Base-by-base conservation (phyloP, 2,797 vertebrate genomes). In the Fundulus diaphanus region DNA sequence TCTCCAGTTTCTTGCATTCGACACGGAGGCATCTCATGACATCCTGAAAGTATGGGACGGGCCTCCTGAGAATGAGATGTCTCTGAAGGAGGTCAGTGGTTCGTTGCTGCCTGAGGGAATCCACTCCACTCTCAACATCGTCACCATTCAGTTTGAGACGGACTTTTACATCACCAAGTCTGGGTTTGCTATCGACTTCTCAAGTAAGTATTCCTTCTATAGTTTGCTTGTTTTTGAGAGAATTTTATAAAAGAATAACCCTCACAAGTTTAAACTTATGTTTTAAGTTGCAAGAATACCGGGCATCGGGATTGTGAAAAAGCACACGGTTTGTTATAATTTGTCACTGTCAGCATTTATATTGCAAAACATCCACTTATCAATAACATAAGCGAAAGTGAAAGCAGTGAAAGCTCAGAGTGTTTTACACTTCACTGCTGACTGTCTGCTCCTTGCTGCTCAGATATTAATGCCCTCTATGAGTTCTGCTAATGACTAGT, bases 81-180 rank as follows among this genome's bases (percentile, higher is more conserved):
- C 96, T 59, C 94, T 99, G 80, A 97, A 95, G 89, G 98, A 99
- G 95, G 96, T 99, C 2, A 99, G 98, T 76, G 98, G 98, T 40
- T 99, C 98, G 0, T 96, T 99, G 86, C 91, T 99, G 87, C 98
- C 98, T 4, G 97, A 99, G 76, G 97, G 97, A 79, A 98, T 99
- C 88, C 97, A 99, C 89, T 98, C 97, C 82, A 99, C 98, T 7
- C 97, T 99, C 85, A 99, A 98, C 75, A 49, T 97, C 11, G 97
- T 99, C 74, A 97, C 97, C 70, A 96, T 99, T 84, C 98, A 99
- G 87, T 99, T 99, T 66, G 98, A 99, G 92, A 99, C 98, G 0
- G 98, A 99, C 86, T 99, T 99, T 90, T 99, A 99, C 84, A 99
- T 99, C 92, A 99, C 97, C 91, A 99, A 99, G 93, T 99, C 98